phyloP scores from a whole-genome alignment of 2,113 vertebrate genomes.

The Daphoenositta chrysoptera region DNA sequence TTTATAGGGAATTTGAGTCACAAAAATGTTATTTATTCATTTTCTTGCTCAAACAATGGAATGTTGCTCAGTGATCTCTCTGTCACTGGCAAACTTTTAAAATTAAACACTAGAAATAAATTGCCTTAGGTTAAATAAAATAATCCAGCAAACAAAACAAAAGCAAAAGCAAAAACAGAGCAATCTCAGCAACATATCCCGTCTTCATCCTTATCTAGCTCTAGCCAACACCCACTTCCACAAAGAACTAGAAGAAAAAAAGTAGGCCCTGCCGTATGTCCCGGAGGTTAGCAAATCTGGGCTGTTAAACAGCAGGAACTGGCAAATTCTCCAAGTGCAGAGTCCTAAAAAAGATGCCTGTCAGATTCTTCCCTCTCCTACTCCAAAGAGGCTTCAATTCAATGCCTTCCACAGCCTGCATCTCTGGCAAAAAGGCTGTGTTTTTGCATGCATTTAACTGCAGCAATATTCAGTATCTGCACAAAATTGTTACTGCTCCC shows the following conservation, averaged over 20 bases:
- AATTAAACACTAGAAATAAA: neutral
- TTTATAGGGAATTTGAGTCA: neutral
- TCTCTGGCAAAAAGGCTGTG: neutral
- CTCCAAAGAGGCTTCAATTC: neutral
- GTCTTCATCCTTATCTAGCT: neutral
- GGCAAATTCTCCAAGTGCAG: neutral
- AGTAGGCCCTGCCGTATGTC: neutral
- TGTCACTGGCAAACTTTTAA: neutral
- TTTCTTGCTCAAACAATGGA: constrained; percentile 17
- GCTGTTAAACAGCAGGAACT: constrained; percentile 46
- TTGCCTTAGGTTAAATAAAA: constrained; percentile 9
- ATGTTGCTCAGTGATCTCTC: neutral
- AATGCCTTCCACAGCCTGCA: neutral
- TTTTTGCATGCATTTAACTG: neutral
- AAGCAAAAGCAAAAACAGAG: constrained; percentile 20
- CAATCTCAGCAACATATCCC: neutral
- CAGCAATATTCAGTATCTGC: neutral
- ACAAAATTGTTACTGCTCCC: neutral
- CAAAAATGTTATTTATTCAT: neutral
- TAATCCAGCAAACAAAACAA: constrained; percentile 2
- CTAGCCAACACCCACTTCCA: constrained; percentile 46
- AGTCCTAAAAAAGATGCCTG: neutral
- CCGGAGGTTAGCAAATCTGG: constrained; percentile 18
- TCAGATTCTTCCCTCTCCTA: constrained; percentile 20
- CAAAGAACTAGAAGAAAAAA: neutral